Evolutionary conservation across 2,888 invertebrate genomes (phyloP).

Genomic region (Meteorus cinctellus): DNA sequence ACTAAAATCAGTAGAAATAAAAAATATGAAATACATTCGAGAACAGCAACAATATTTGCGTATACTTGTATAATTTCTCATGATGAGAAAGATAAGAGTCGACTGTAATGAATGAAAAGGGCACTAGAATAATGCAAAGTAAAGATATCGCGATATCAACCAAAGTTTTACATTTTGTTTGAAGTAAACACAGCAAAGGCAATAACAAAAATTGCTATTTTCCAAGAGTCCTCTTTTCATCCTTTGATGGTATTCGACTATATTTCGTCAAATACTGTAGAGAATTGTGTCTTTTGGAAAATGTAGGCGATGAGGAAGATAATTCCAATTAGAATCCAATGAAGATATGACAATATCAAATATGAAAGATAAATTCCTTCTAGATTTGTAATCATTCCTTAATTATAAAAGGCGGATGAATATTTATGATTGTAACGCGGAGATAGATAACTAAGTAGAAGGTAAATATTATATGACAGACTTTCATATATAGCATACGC

Average conservation of each 20-base stretch:
- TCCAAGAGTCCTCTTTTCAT: slow-evolving; percentile 7
- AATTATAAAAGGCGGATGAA: background rate
- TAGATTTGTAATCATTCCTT: background rate
- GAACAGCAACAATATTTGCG: background rate
- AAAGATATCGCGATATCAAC: background rate
- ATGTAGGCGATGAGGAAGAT: background rate
- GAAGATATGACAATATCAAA: background rate
- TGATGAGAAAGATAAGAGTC: background rate
- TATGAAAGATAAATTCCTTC: background rate
- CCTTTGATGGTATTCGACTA: background rate
- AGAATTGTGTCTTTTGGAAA: background rate
- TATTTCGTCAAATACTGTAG: background rate
- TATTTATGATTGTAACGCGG: background rate
- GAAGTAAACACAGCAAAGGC: slow-evolving; percentile 13
- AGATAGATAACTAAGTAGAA: background rate
- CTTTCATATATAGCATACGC: background rate
- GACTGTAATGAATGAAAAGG: no score
- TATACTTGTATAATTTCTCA: background rate
- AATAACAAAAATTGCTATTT: slow-evolving; percentile 37
- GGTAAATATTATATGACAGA: background rate
- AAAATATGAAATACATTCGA: background rate
- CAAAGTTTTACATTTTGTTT: background rate
- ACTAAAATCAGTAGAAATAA: background rate
- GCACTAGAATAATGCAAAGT: background rate
- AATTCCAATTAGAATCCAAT: background rate